Percentiles rank a stretch among this genome's conserved stretches.
Evolutionary conservation across 2,113 vertebrate genomes (phyloP).

Genomic region (Albula glossodonta): DNA sequence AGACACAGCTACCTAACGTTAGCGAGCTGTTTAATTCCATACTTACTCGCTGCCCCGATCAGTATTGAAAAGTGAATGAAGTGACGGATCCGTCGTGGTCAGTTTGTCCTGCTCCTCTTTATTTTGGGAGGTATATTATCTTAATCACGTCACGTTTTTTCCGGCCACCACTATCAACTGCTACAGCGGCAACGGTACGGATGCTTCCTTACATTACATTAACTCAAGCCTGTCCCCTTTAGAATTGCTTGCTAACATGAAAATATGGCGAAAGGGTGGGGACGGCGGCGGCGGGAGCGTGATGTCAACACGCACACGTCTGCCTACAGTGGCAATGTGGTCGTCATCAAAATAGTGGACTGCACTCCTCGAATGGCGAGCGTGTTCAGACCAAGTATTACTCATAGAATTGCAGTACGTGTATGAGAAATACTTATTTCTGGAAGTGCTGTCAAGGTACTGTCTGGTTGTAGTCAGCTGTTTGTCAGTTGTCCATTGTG

Average conservation of each 20-base stretch:
- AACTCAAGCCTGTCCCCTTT: slow-evolving; percentile 9
- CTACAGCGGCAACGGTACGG: not conserved
- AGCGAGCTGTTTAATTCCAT: not conserved
- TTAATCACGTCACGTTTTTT: slow-evolving; percentile 1
- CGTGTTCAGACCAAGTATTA: no score
- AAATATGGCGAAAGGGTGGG: slow-evolving; percentile 28
- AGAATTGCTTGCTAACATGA: not conserved
- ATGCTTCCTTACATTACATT: not conserved
- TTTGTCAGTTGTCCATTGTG: no score
- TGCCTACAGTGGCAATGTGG: not conserved
- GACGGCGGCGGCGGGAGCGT: not conserved
- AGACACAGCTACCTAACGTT: not conserved
- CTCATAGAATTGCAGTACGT: no score
- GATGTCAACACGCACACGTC: slow-evolving; percentile 21
- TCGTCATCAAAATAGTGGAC: slow-evolving; percentile 2
- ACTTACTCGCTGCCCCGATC: not conserved
- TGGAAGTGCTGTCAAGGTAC: no score
- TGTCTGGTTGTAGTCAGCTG: no score
- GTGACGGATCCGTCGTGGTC: not conserved
- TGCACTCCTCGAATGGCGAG: no score
- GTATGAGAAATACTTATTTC: no score
- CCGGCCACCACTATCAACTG: not conserved
- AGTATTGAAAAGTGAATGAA: not conserved
- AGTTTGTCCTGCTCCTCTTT: not conserved
- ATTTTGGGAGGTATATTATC: not conserved